Evolutionary conservation across 2,113 vertebrate species (phyloP).

Genomic region (Fregata magnificens): DNA sequence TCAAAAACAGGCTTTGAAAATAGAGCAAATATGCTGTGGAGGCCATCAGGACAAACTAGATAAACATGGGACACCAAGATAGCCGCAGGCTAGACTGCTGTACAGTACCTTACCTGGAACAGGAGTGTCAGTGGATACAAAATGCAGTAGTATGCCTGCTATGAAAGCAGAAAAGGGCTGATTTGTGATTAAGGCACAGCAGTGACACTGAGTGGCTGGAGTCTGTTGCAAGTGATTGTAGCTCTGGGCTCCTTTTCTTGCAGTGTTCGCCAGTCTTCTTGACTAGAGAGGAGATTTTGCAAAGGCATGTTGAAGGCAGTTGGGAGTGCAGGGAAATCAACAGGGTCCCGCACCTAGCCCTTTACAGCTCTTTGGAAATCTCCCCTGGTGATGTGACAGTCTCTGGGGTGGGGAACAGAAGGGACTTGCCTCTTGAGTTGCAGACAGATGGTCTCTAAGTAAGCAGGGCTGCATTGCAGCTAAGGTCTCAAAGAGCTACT

Average conservation of each 20-base stretch:
- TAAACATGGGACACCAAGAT: not conserved
- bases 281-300: not conserved
- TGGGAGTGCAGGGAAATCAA: not conserved
- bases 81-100: not conserved
- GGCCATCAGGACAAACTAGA: conserved; percentile 5
- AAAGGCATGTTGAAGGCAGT: not conserved
- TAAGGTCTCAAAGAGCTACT: not conserved
- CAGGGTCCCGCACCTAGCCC: not conserved
- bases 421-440: not conserved
- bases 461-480: not conserved
- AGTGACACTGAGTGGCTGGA: conserved; percentile 17
- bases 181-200: conserved; percentile 1
- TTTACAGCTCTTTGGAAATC: not conserved
- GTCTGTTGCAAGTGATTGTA: not conserved
- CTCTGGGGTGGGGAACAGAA: not conserved
- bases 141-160: not conserved
- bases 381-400: not conserved
- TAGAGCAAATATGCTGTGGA: not conserved
- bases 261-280: fast-evolving
- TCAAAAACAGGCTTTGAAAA: conserved; percentile 6
- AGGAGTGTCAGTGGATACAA: not conserved
- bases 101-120: not conserved
- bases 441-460: not conserved
- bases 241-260: not conserved
- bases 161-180: not conserved